These are phyloP conservation scores for Heliocidaris erythrogramma DNA, from an alignment of 35 echinoderm and acorn worm species.

Conservation along the genomic window DNA sequence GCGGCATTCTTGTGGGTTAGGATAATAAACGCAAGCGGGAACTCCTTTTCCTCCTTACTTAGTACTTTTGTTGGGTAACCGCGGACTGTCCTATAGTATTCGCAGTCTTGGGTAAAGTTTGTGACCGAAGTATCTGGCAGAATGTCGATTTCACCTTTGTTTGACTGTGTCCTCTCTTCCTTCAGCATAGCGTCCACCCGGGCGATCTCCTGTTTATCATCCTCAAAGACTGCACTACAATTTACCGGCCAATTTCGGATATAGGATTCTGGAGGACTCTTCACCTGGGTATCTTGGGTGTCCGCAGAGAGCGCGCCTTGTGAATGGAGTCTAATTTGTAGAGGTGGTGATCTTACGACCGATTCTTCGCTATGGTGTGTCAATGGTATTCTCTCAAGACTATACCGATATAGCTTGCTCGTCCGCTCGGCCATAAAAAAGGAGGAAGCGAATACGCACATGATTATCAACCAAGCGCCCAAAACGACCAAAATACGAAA, in stretches of 20 bases:
- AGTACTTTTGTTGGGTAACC: constrained; percentile 41
- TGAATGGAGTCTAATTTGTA: background rate
- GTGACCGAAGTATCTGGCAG: constrained; percentile 14
- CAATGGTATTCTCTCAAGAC: background rate
- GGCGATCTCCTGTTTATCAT: background rate
- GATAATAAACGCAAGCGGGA: constrained; percentile 69
- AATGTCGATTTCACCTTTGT: background rate
- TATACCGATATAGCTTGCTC: background rate
- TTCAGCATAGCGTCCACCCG: background rate
- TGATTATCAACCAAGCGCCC: background rate
- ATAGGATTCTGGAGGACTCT: background rate
- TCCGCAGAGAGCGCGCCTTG: background rate
- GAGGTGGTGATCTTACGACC: background rate
- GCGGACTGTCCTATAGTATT: constrained; percentile 16
- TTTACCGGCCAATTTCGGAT: background rate
- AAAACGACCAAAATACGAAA: background rate
- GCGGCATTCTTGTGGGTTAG: constrained; percentile 42
- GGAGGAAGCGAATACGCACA: background rate
- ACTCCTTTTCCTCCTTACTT: constrained; percentile 56
- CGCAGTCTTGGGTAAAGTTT: constrained; percentile 38
- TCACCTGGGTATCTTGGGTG: background rate
- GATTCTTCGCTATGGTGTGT: background rate
- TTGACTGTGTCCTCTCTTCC: background rate
- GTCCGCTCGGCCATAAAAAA: background rate
- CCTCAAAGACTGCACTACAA: constrained; percentile 14